Evolutionary conservation across 2,888 invertebrate species (phyloP).

Genomic region (Sclerodermus sp.): DNA sequence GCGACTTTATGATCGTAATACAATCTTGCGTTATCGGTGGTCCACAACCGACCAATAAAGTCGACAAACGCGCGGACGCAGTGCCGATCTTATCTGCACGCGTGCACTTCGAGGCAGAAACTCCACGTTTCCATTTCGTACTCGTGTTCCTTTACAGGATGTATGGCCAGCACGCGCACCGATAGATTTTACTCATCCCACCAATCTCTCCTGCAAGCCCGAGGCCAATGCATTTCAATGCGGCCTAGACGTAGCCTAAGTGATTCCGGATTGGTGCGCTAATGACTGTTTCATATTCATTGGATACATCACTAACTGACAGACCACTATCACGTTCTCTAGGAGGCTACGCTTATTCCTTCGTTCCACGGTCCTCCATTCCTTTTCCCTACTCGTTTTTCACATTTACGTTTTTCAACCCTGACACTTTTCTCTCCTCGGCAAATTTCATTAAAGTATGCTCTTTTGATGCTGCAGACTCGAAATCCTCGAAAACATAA

Average conservation of each 20-base stretch:
- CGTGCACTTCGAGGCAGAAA: neutral
- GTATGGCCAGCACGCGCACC: neutral
- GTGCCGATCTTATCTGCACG: slow-evolving; percentile 33
- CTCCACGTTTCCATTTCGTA: slow-evolving; percentile 21
- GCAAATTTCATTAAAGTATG: too few relatives aligned
- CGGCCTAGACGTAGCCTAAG: slow-evolving; percentile 23
- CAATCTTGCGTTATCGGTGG: slow-evolving; percentile 39
- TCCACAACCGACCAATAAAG: slow-evolving; percentile 34
- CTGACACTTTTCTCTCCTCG: too few relatives aligned
- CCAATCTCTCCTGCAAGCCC: neutral
- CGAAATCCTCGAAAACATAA: too few relatives aligned
- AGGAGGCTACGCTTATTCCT: slow-evolving; percentile 2
- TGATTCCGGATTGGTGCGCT: slow-evolving; percentile 39
- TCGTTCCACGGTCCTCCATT: too few relatives aligned
- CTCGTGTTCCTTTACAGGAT: slow-evolving; percentile 6
- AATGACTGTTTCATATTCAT: slow-evolving; percentile 45
- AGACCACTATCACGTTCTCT: too few relatives aligned
- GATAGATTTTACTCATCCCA: too few relatives aligned
- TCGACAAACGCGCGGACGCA: slow-evolving; percentile 25
- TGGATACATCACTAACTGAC: slow-evolving; percentile 14
- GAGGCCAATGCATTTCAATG: slow-evolving; percentile 35
- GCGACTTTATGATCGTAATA: slow-evolving; percentile 34
- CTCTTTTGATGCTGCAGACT: too few relatives aligned
- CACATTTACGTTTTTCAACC: too few relatives aligned
- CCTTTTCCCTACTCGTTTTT: too few relatives aligned